Evolutionary conservation across 2,113 vertebrate genomes (phyloP).

Genomic region (Epinephelus moara): DNA sequence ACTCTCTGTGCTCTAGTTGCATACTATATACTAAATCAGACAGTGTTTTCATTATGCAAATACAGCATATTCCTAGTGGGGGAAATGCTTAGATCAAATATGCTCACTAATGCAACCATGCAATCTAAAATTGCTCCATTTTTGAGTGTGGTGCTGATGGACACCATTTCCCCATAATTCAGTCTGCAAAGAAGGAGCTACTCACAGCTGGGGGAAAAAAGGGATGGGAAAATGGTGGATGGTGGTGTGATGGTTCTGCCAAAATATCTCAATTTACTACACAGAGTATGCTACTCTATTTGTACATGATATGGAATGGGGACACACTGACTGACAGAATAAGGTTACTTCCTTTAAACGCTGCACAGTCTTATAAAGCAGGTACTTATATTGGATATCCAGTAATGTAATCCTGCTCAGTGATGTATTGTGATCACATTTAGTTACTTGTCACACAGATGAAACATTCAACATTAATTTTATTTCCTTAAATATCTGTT

Average conservation of each 20-base stretch:
- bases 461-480: background rate
- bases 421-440: background rate
- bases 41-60: conserved; percentile 34
- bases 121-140: conserved; percentile 13
- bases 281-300: background rate
- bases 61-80: conserved; percentile 1
- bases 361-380: background rate
- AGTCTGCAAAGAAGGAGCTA: background rate
- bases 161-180: conserved; percentile 23
- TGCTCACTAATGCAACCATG: conserved; percentile 14
- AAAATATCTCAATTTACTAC: background rate
- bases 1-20: conserved; percentile 5
- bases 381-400: background rate
- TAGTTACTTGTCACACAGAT: background rate
- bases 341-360: background rate
- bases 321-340: background rate
- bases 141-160: conserved; percentile 18
- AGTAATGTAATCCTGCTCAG: background rate
- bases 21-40: conserved; percentile 15
- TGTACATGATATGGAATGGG: no score
- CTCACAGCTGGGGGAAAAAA: background rate
- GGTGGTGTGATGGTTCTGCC: background rate
- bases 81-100: background rate
- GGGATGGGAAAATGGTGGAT: background rate
- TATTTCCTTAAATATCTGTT: background rate